phyloP scores from a whole-genome alignment of 2,888 invertebrate genomes.

The Agrotis clavis region DNA sequence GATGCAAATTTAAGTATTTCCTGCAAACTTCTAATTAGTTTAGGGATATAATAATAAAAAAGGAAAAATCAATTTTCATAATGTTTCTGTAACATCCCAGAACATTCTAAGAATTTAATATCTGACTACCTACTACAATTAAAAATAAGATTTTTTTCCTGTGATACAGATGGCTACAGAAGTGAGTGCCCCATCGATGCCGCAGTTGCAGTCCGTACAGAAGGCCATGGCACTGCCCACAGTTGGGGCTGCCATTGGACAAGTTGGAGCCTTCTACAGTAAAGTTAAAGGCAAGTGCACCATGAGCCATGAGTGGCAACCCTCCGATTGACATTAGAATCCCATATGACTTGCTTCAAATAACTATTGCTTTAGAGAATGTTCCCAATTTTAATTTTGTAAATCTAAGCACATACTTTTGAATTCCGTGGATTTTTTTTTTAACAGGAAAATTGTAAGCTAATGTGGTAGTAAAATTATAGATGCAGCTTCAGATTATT shows the following conservation, averaged over 20 bases:
- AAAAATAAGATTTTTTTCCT: constrained; percentile 2
- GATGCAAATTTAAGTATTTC: neutral
- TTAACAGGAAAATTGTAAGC: too few species aligned
- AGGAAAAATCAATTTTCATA: neutral
- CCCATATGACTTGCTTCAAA: neutral
- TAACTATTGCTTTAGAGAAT: too few species aligned
- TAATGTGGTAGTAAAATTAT: neutral
- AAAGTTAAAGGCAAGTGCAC: constrained; percentile 86
- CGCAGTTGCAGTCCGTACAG: constrained; percentile 88
- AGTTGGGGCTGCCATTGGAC: constrained; percentile 90
- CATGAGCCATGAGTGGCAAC: too few species aligned
- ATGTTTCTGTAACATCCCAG: neutral
- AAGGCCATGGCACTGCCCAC: constrained; percentile 90
- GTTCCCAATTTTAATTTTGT: neutral
- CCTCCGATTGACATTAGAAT: too few species aligned
- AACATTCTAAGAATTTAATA: constrained; percentile 8
- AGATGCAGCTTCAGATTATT: too few species aligned
- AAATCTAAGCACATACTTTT: too few species aligned
- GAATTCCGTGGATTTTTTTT: too few species aligned
- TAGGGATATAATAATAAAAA: too few species aligned
- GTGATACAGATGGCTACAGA: constrained; percentile 84
- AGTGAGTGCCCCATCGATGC: constrained; percentile 79
- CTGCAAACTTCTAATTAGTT: neutral
- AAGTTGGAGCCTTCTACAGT: constrained; percentile 90
- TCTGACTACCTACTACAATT: neutral